phyloP scores from a whole-genome alignment of 2,888 invertebrate species.

The Sinohyriopsis cumingii region DNA sequence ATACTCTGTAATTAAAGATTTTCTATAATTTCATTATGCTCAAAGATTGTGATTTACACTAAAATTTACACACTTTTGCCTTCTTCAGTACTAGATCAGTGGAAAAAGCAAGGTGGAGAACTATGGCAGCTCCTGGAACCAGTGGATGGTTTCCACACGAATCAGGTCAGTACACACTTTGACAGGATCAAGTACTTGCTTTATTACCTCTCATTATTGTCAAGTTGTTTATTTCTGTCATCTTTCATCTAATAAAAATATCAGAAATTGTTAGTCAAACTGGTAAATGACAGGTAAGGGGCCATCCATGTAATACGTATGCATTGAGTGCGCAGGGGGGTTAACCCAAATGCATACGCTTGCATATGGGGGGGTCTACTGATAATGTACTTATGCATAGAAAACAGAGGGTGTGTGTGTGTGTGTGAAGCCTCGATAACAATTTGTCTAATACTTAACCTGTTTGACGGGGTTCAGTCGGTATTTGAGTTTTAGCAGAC shows the following conservation, averaged over 20 bases:
- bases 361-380: too few species aligned
- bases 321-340: neutral
- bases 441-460: too few species aligned
- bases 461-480: too few species aligned
- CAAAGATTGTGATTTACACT: too few species aligned
- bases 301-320: neutral
- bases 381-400: too few species aligned
- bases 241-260: neutral
- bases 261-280: neutral
- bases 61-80: slow-evolving; percentile 10
- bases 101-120: slow-evolving; percentile 52
- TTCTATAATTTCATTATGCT: too few species aligned
- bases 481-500: too few species aligned
- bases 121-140: slow-evolving; percentile 66
- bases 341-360: too few species aligned
- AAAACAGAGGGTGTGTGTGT: too few species aligned
- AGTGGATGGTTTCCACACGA: slow-evolving; percentile 70
- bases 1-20: neutral
- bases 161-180: slow-evolving; percentile 56
- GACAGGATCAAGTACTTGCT: neutral
- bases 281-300: neutral
- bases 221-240: neutral
- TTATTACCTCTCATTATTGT: neutral
- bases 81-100: slow-evolving; percentile 55
- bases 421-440: too few species aligned